Base-by-base conservation (phyloP, 2,888 invertebrate genomes). In the Sphecodes monilicornis region DNA sequence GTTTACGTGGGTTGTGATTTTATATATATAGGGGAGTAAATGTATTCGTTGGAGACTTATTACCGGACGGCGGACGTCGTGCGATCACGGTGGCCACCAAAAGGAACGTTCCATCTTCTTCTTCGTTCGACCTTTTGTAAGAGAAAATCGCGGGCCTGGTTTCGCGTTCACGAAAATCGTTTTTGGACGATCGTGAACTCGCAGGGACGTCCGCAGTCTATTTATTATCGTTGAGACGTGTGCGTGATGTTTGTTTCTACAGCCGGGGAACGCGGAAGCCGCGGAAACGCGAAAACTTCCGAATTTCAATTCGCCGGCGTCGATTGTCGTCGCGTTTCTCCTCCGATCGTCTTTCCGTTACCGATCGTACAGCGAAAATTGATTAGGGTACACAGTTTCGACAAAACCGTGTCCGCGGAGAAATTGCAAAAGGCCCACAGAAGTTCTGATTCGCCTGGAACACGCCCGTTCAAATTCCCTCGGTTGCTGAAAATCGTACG, bases 1-100 rank as follows among this genome's bases (percentile, higher is more conserved):
- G 41, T 78, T 72, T 60, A 64, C 39, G 54, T 43, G 57, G 68
- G 43, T 85, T 83, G 72, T 83, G 69, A 85, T 78, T 46, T 36
- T 64, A 50, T 64, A 46, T 26, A 10, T 26, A 64, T 32, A 16
- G 39, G 22, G 60, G 60, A 66, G 41, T 36, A n/a, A 50, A 26
- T 26, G 39, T 18, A 54, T 70, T 70, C 41, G 41, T 77, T 57
- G 57, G 50, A 29, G 50, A 39, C 60, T 75, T 75, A 75, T 64
- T 64, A 64, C 18, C 32, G 64, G 32, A 22, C 64, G 32, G 32
- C 64, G 64, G 32, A 29, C 2, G 16, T 22, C 16, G 8, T 8
- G 32, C 32, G 64, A 18, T 64, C 64, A 29, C 32, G 32, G 18
- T 22, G 22, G 3, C 8, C 22, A 18, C 64, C 1, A 2, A n/a